These are phyloP conservation scores for Eumeta japonica DNA, from an alignment of 1,140 invertebrate species.

Conservation along the genomic window DNA sequence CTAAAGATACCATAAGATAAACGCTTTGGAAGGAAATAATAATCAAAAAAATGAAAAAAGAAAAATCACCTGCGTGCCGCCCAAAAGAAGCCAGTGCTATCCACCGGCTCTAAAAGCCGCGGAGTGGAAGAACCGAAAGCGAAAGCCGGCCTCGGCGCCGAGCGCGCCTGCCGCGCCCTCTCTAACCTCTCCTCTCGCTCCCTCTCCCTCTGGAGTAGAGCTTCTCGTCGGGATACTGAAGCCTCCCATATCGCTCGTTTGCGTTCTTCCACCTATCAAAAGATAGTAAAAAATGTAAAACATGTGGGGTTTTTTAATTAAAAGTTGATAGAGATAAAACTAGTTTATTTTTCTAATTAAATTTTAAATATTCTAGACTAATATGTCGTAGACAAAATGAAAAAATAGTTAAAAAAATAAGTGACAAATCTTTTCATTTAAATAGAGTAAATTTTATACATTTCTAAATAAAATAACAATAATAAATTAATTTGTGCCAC, in stretches of 20 bases:
- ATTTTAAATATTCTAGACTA: no score
- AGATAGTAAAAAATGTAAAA: constrained; percentile 4
- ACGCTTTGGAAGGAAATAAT: no score
- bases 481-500: no score
- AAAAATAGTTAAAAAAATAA: no score
- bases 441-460: no score
- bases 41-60: not conserved
- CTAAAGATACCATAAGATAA: no score
- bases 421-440: no score
- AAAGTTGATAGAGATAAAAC: no score
- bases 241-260: constrained; percentile 85
- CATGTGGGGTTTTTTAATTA: no score
- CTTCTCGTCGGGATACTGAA: constrained; percentile 79
- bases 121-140: constrained; percentile 89
- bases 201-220: constrained; percentile 79
- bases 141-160: constrained; percentile 71
- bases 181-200: constrained; percentile 82
- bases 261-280: constrained; percentile 79
- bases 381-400: no score
- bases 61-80: constrained; percentile 67
- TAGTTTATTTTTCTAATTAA: no score
- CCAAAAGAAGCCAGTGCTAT: constrained; percentile 77
- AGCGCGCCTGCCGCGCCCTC: constrained; percentile 79
- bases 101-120: constrained; percentile 78
- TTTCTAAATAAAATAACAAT: no score